Conservation (phyloP, 2,113 vertebrate genomes). For the Varanus salvator region DNA sequence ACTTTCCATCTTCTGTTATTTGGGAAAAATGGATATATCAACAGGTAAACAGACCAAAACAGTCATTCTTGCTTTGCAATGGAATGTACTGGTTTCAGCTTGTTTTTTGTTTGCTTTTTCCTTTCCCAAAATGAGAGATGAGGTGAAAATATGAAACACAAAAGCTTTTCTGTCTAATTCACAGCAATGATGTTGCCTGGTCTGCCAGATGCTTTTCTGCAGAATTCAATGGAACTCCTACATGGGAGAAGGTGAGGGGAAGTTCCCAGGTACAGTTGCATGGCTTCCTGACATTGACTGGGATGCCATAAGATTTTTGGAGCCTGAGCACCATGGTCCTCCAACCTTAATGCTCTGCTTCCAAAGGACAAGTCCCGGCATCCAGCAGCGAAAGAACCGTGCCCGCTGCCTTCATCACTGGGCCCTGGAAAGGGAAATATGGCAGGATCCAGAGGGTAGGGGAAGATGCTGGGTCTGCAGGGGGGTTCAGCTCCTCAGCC, state of each 20-base stretch:
- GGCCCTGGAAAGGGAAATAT: no score
- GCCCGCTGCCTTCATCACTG: no score
- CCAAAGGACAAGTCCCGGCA: no score
- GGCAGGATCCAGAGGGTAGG: no score
- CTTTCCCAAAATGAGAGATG: background rate
- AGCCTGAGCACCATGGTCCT: no score
- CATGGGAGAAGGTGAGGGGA: background rate
- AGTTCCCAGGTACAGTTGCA: no score
- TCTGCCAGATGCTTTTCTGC: background rate
- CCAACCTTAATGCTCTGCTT: no score
- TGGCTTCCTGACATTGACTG: no score
- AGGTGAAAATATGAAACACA: constrained; percentile 19
- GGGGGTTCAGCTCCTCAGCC: no score
- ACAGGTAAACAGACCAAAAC: background rate
- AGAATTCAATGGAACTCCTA: background rate
- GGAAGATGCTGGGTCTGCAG: no score
- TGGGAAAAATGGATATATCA: background rate
- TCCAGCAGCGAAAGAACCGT: no score
- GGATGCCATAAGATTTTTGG: no score
- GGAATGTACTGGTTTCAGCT: background rate
- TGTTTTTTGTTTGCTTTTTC: background rate
- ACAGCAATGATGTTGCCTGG: background rate
- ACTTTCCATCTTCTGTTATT: constrained; percentile 41
- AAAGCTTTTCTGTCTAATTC: background rate
- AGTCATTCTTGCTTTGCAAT: background rate